phyloP scores from a whole-genome alignment of 2,888 invertebrate genomes.

The Sminthurinus aureus region DNA sequence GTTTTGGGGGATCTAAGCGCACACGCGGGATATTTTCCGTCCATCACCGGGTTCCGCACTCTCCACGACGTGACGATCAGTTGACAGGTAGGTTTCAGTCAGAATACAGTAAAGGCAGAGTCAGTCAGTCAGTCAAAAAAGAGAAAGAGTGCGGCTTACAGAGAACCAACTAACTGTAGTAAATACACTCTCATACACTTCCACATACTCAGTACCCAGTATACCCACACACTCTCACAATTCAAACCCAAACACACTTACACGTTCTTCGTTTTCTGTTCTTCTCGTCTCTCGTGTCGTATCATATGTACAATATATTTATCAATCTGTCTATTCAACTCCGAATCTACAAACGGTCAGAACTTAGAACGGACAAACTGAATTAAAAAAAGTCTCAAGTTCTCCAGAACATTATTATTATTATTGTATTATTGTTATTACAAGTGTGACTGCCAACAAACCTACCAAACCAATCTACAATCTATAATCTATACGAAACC shows the following conservation, averaged over 20 bases:
- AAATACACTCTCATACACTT: not conserved
- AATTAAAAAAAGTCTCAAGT: too few relatives aligned
- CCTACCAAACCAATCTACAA: too few relatives aligned
- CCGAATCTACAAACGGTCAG: not conserved
- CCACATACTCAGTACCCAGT: not conserved
- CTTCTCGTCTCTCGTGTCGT: not conserved
- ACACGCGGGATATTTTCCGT: conserved; percentile 57
- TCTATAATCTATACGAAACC: too few relatives aligned
- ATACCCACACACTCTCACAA: conserved; percentile 8
- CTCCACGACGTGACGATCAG: conserved; percentile 60
- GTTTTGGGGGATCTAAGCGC: conserved; percentile 46
- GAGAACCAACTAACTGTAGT: not conserved
- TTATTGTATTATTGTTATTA: too few relatives aligned
- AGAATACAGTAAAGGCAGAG: conserved; percentile 47
- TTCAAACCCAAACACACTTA: not conserved
- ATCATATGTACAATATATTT: not conserved
- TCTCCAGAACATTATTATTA: too few relatives aligned
- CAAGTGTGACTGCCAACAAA: too few relatives aligned
- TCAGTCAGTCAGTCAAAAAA: conserved; percentile 27
- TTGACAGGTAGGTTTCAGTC: conserved; percentile 60
- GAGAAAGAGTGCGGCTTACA: not conserved
- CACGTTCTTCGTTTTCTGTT: not conserved
- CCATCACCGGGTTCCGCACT: conserved; percentile 56
- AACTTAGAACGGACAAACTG: not conserved
- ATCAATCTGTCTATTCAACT: not conserved